Base-by-base conservation (phyloP, 30 jellyfish, hydroid and myxozoan species). In the Turritopsis dohrnii region DNA sequence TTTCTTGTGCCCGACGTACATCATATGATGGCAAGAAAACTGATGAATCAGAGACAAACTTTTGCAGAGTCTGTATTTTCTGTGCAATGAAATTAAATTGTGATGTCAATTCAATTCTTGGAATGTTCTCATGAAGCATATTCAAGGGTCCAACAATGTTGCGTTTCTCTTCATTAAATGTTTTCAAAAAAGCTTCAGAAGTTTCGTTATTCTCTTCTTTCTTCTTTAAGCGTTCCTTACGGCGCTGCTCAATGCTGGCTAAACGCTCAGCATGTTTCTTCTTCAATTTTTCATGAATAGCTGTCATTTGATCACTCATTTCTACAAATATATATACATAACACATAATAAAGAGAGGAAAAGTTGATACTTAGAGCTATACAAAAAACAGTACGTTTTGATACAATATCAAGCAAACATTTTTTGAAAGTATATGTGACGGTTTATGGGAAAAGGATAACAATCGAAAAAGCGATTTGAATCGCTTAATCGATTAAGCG, bases 1-100 rank as follows among this genome's bases (percentile, higher is more conserved):
- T 72, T 80, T 82, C 84, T 81, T 93, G 98, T 4, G 98, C 95
- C 16, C 82, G 90, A 16, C 91, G 81, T 60, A 93, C 81, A 65
- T 93, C 96, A 54, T 71, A 93, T 1, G 95, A 84, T 1, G 96
- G 96, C 41, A 93, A 85, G 72, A 85, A 85, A 76, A 84, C 75
- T 7, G 87, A 88, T 27, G 96, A 93, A 30, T 88, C 93, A 16
- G 95, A 84, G 60, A 88, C 65, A 84, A 29, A 88, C 81, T 88
- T 88, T 66, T 85, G 93, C n/a, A 88, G 24, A 20, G 31, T 52
- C 60, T 29, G 80, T 76, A 93, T 74, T 28, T 81, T 83, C 66
- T 31, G 77, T 53, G 86, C 27, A 9, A 92, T 69, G 16, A 74
- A 87, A 29, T 92, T 96, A 87, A 92, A 92, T 41, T 53, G 66